phyloP scores from a whole-genome alignment of 2,113 vertebrate species.

The Blennius ocellaris region DNA sequence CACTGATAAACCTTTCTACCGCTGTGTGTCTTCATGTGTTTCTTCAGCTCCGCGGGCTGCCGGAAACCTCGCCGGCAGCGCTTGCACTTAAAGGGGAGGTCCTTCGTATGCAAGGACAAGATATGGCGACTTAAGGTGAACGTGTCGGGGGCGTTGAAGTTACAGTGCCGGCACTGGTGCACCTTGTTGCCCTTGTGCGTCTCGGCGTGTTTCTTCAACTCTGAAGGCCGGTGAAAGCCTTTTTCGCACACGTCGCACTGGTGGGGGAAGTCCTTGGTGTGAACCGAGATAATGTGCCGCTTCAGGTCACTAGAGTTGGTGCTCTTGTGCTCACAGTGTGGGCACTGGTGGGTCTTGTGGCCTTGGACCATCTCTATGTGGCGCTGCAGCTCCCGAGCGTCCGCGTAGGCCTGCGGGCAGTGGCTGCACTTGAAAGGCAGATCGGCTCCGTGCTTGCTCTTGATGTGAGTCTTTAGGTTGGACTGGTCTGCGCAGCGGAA shows the following conservation, averaged over 20 bases:
- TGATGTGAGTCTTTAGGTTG: conserved; percentile 99
- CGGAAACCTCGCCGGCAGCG: conserved; percentile 96
- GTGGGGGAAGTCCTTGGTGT: conserved; percentile 99
- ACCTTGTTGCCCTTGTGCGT: conserved; percentile 97
- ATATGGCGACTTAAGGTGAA: conserved; percentile 98
- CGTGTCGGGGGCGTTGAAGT: conserved; percentile 97
- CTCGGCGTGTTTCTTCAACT: conserved; percentile 98
- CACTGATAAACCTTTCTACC: conserved; percentile 99
- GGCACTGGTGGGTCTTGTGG: conserved; percentile 98
- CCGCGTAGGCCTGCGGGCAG: conserved; percentile 95
- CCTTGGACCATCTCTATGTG: conserved; percentile 96
- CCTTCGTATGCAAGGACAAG: conserved; percentile 98
- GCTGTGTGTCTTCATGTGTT: conserved; percentile 99
- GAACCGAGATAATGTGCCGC: conserved; percentile 97
- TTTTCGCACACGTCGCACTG: conserved; percentile 99
- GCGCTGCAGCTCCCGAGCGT: conserved; percentile 93
- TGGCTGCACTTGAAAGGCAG: conserved; percentile 97
- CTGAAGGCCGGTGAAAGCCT: conserved; percentile 97
- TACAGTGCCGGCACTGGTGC: conserved; percentile 98
- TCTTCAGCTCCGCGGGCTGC: conserved; percentile 96
- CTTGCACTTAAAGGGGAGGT: conserved; percentile 99
- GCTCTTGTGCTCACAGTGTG: conserved; percentile 99
- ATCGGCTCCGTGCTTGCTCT: conserved; percentile 94
- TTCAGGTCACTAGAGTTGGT: conserved; percentile 99
- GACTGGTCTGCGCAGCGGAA: conserved; percentile 98